Percentiles rank a stretch among this genome's conserved stretches.
Evolutionary conservation across 1,140 invertebrate species (phyloP).

Genomic region (Lepidurus apus): DNA sequence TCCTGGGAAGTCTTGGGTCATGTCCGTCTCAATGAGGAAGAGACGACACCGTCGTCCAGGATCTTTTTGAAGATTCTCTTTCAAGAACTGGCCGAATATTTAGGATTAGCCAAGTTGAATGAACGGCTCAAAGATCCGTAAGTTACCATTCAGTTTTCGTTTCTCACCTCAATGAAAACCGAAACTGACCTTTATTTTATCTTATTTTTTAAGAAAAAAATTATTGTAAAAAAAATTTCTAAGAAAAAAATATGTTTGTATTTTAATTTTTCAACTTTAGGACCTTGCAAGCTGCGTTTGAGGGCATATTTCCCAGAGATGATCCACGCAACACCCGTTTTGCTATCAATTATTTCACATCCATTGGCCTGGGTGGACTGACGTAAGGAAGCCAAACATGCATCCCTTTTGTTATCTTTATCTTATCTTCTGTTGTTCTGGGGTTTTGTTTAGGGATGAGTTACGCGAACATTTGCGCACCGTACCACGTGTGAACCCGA

Average conservation of each 20-base stretch:
- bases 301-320: constrained; percentile 90
- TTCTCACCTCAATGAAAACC: background rate
- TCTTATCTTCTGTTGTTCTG: constrained; percentile 32
- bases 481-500: constrained; percentile 40
- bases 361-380: constrained; percentile 92
- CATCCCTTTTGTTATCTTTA: constrained; percentile 22
- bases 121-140: constrained; percentile 78
- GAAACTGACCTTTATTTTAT: too few species aligned
- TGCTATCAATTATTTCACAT: constrained; percentile 99
- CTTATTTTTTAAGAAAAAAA: too few species aligned
- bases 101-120: constrained; percentile 89
- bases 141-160: constrained; percentile 42
- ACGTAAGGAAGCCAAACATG: constrained; percentile 56
- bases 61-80: constrained; percentile 98
- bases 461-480: constrained; percentile 82
- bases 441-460: constrained; percentile 60
- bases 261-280: constrained; percentile 49
- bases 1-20: constrained; percentile 82
- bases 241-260: too few species aligned
- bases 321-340: constrained; percentile 95
- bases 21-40: constrained; percentile 91
- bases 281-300: constrained; percentile 77
- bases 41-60: constrained; percentile 92
- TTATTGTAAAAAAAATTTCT: too few species aligned
- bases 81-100: constrained; percentile 92